Base-by-base conservation (phyloP, 2,797 vertebrate species). In the Diplodus puntazzo region DNA sequence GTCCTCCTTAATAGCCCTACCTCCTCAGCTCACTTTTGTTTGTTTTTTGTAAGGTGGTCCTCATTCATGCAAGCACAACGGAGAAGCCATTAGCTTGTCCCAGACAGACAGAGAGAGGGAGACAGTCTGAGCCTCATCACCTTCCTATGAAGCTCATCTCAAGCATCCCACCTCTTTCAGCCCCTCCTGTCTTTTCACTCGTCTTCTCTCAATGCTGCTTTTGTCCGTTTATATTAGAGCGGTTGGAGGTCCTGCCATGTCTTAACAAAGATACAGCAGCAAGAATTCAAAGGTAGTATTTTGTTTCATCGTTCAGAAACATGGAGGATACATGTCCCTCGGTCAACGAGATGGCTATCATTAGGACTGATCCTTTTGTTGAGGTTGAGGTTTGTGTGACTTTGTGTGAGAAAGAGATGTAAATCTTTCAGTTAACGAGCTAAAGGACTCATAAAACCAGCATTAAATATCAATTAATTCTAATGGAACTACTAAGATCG, bases 11-110 rank as follows among this genome's bases (percentile, higher is more conserved):
- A 88, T 67, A 54, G 71, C 62, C 9, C 27, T 13, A 5, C 43
- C 54, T 83, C 72, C 58, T 81, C 67, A 76, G 53, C 52, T 80
- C 76, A 72, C 54, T 65, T 86, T 81, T 83, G 77, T 85, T 27
- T 27, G 3, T 81, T 64, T 77, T 88, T 50, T 79, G 48, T 60
- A 45, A 85, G 77, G 69, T 67, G 34, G 65, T 75, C 61, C 45
- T 88, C 75, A 89, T 93, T 93, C 87, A 91, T 74, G 70, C 6
- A 81, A 81, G 70, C 64, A 92, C 88, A 92, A 89, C 57, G 12
- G 86, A 79, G 81, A 82, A 88, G 77, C 80, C 84, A 90, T 93
- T 92, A 91, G 70, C 71, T 80, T 49, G 75, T 83, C 73, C 77
- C 89, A 91, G 87, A 90, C 89, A 91, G 87, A 90, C 81, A 64